phyloP scores from a whole-genome alignment of 2,797 vertebrate genomes.

The Pangasius djambal region DNA sequence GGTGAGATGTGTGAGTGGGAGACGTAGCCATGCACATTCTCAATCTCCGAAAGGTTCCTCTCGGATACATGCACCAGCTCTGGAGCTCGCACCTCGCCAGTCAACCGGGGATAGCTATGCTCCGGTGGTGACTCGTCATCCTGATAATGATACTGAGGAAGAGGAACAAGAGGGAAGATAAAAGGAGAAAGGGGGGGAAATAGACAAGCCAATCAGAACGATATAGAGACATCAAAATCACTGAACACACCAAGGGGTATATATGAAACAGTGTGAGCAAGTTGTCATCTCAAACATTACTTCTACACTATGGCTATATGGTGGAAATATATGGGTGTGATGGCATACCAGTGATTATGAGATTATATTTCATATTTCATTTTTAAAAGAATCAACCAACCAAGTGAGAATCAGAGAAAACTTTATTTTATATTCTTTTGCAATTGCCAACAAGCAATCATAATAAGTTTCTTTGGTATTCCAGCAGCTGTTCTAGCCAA shows the following conservation, averaged over 20 bases:
- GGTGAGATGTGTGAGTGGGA: conserved; percentile 96
- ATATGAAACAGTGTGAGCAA: not conserved
- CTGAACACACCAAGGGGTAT: not conserved
- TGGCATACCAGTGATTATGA: not conserved
- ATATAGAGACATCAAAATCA: not conserved
- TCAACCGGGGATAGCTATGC: conserved; percentile 89
- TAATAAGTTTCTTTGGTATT: not conserved
- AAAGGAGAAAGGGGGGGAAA: not conserved
- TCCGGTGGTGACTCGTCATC: conserved; percentile 89
- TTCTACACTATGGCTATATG: not conserved
- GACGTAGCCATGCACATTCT: conserved; percentile 96
- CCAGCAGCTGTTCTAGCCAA: not conserved
- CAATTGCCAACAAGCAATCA: not conserved
- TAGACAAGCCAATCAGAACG: conserved; percentile 1
- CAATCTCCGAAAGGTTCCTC: conserved; percentile 96
- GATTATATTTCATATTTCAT: not conserved
- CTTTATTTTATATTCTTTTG: not conserved
- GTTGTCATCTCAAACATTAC: not conserved
- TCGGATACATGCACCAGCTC: conserved; percentile 95
- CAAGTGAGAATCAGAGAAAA: not conserved
- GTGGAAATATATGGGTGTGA: not conserved
- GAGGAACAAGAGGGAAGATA: not conserved
- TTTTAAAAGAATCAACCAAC: not conserved
- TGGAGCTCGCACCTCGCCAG: conserved; percentile 87
- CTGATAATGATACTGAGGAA: conserved; percentile 88